Conservation (phyloP, 2,797 vertebrate species). For the Cynopterus sphinx region DNA sequence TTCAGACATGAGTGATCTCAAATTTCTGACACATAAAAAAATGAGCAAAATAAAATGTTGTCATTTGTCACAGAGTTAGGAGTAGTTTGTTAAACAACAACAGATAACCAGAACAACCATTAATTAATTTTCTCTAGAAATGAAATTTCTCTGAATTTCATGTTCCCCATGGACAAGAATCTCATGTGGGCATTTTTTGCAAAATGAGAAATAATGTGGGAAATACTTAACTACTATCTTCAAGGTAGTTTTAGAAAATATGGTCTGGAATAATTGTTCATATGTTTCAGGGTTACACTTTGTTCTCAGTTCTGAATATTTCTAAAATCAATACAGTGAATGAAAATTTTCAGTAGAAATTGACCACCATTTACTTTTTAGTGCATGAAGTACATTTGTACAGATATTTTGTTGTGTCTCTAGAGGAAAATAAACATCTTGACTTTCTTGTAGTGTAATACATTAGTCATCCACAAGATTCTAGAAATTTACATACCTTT, state of each 20-base stretch:
- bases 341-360: constrained; percentile 49
- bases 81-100: not conserved
- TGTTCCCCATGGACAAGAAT: not conserved
- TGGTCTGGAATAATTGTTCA: not conserved
- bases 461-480: constrained; percentile 72
- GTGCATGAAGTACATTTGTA: constrained; percentile 63
- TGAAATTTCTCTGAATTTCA: not conserved
- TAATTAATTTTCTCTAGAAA: not conserved
- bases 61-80: not conserved
- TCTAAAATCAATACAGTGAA: constrained; percentile 25
- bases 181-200: not conserved
- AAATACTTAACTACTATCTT: not conserved
- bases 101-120: not conserved
- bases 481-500: constrained; percentile 74
- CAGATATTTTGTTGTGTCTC: constrained; percentile 77
- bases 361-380: not conserved
- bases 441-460: constrained; percentile 69
- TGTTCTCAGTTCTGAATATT: constrained; percentile 26
- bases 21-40: not conserved
- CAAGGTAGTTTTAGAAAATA: constrained; percentile 26
- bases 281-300: not conserved
- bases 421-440: constrained; percentile 74
- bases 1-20: not conserved
- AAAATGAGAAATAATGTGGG: constrained; percentile 20
- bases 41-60: not conserved